Base-by-base conservation (phyloP, 2,797 vertebrate species). In the Nannoperca obscura region DNA sequence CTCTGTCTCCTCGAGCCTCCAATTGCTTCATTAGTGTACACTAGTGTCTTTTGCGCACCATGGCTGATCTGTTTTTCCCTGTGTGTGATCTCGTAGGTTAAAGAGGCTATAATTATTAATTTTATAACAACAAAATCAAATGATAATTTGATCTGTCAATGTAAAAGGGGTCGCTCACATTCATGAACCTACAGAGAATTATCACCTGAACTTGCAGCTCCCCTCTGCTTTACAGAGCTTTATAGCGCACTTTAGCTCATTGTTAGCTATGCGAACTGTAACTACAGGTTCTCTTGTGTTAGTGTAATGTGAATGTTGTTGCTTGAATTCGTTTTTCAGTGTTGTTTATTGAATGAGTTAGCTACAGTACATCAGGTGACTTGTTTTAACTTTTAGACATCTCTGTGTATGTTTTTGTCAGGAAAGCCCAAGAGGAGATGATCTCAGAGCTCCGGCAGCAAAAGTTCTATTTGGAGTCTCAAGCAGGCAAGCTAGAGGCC, bases 361-460 rank as follows among this genome's bases (percentile, higher is more conserved):
- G 19, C 14, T 53, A 11, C 30, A 22, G 4, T 52, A 50, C 42
- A 55, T 75, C 15, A 11, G 24, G 24, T 27, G 24, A 27, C 24
- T 27, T 27, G 24, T 27, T 27, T 27, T 27, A 58, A 32, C 17
- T 34, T 47, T 30, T 71, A 6, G 9, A 0, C 24, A 55, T 62
- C 14, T 79, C 5, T 82, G 22, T 76, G 22, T 76, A 2, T 82
- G 11, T 78, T 78, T 71, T 66, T 80, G 24, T 59, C 88, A 99
- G 98, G 98, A 99, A 99, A 97, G 98, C 98, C 81, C 98, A 99
- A 84, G 98, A 99, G 86, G 98, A 99, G 93, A 99, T 99, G 98
- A 99, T 99, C 90, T 99, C 98, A 75, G 98, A 99, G 90, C 97
- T 99, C 71, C 95, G 98, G 76, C 98, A 99, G 88, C 98, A 99